Percentiles rank a stretch among this genome's conserved stretches.
phyloP scores from a whole-genome alignment of 2,888 invertebrate genomes.

The Drosophila cognata region DNA sequence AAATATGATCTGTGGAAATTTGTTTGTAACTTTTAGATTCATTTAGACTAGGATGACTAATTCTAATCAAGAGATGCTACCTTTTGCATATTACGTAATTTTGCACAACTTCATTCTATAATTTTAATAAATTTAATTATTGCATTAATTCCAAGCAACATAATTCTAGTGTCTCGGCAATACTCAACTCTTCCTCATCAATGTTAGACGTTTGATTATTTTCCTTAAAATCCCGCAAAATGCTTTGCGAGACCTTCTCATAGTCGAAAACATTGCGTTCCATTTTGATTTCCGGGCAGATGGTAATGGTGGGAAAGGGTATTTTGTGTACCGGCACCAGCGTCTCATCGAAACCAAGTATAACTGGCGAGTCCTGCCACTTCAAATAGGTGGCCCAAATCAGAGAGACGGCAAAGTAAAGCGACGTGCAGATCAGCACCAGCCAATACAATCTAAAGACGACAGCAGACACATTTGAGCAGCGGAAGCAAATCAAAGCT shows the following conservation, averaged over 20 bases:
- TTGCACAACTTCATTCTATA: background rate
- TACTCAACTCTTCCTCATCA: constrained; percentile 68
- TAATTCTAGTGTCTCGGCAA: background rate
- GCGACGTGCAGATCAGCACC: constrained; percentile 78
- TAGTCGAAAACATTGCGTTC: constrained; percentile 80
- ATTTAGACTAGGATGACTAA: background rate
- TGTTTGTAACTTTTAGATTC: background rate
- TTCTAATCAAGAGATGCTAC: background rate
- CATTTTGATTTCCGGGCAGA: constrained; percentile 84
- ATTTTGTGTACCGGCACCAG: constrained; percentile 82
- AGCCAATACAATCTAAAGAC: constrained; percentile 79
- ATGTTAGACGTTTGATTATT: constrained; percentile 43
- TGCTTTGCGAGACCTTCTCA: constrained; percentile 63
- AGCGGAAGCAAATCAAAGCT: background rate
- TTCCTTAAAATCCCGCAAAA: constrained; percentile 62
- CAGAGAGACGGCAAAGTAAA: constrained; percentile 78
- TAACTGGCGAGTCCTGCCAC: constrained; percentile 83
- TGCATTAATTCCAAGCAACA: background rate
- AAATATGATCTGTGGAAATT: background rate
- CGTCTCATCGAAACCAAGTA: constrained; percentile 83
- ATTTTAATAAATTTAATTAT: background rate
- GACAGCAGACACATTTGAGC: background rate
- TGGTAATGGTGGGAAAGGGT: constrained; percentile 83
- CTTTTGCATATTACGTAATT: background rate
- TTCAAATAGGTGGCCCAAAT: constrained; percentile 81